Percentiles rank a stretch among this genome's conserved stretches.
phyloP scores from a whole-genome alignment of 2,113 vertebrate species.

The Halcyon senegalensis region DNA sequence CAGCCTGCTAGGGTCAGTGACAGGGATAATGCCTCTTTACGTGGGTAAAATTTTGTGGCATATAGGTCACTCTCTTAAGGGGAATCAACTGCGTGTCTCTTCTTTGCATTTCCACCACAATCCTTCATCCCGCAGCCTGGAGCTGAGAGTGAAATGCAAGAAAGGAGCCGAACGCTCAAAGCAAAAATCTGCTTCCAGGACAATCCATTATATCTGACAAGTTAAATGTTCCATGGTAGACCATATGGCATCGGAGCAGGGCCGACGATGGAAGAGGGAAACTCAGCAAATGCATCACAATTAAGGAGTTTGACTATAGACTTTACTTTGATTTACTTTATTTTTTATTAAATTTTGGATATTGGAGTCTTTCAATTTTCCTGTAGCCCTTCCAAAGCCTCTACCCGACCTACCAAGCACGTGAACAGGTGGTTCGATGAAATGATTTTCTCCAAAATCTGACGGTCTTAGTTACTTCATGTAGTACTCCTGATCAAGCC shows the following conservation, averaged over 20 bases:
- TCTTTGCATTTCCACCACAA: slow-evolving; percentile 73
- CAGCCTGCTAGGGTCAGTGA: slow-evolving; percentile 75
- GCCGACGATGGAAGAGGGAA: slow-evolving; percentile 76
- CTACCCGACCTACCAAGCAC: not conserved
- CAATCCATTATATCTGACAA: slow-evolving; percentile 93
- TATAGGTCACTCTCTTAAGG: slow-evolving; percentile 79
- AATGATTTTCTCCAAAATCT: not conserved
- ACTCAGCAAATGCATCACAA: slow-evolving; percentile 88
- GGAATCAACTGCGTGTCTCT: slow-evolving; percentile 72
- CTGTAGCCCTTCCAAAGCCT: not conserved
- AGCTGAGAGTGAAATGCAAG: slow-evolving; percentile 79
- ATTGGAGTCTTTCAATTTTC: not conserved
- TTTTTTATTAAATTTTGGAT: slow-evolving; percentile 45
- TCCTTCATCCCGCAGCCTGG: slow-evolving; percentile 83
- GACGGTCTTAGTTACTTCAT: not conserved
- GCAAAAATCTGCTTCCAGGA: slow-evolving; percentile 90
- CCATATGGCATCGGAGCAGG: slow-evolving; percentile 87
- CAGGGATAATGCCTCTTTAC: slow-evolving; percentile 77
- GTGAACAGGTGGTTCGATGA: not conserved
- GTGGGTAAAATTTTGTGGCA: slow-evolving; percentile 76
- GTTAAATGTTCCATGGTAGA: slow-evolving; percentile 91
- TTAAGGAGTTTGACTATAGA: slow-evolving; percentile 85
- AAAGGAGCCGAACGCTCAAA: slow-evolving; percentile 84
- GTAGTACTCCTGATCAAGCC: not conserved
- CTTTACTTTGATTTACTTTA: slow-evolving; percentile 74